Conservation (phyloP, 2,888 invertebrate genomes). For the Volucella zonaria region DNA sequence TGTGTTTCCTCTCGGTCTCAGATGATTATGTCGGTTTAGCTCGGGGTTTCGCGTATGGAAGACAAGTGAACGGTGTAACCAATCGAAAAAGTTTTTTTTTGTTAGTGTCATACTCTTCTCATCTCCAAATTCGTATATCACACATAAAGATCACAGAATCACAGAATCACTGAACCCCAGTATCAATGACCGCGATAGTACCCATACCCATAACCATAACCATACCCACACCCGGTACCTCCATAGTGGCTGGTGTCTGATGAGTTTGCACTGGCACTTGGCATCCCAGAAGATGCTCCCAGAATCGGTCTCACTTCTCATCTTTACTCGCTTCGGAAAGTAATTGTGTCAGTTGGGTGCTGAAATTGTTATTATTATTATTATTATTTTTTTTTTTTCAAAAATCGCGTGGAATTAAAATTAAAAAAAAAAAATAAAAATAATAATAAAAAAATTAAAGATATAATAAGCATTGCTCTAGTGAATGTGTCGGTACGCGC, state of each 20-base stretch:
- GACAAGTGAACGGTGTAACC: slow-evolving; percentile 12
- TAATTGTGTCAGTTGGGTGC: slow-evolving; percentile 29
- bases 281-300: slow-evolving; percentile 24
- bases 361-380: not conserved
- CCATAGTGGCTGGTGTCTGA: slow-evolving; percentile 14
- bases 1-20: not conserved
- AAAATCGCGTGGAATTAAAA: slow-evolving; percentile 43
- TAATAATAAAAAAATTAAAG: slow-evolving; percentile 33
- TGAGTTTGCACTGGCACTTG: not conserved
- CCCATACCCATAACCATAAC: not conserved
- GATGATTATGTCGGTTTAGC: slow-evolving; percentile 30
- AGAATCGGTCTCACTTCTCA: slow-evolving; percentile 39
- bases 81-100: slow-evolving; percentile 28
- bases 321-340: slow-evolving; percentile 39
- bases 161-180: slow-evolving; percentile 21
- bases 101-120: slow-evolving; percentile 10
- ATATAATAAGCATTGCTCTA: slow-evolving; percentile 30
- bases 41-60: slow-evolving; percentile 19
- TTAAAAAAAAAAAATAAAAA: slow-evolving; percentile 36
- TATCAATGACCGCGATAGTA: slow-evolving; percentile 68
- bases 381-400: not conserved
- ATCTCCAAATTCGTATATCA: slow-evolving; percentile 46
- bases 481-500: slow-evolving; percentile 37
- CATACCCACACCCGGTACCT: too few species aligned
- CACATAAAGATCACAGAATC: slow-evolving; percentile 22